Evolutionary conservation across 2,888 invertebrate genomes (phyloP), one percentile per base, ranked within the genome.

Genomic region (Conistra vaccinii): DNA sequence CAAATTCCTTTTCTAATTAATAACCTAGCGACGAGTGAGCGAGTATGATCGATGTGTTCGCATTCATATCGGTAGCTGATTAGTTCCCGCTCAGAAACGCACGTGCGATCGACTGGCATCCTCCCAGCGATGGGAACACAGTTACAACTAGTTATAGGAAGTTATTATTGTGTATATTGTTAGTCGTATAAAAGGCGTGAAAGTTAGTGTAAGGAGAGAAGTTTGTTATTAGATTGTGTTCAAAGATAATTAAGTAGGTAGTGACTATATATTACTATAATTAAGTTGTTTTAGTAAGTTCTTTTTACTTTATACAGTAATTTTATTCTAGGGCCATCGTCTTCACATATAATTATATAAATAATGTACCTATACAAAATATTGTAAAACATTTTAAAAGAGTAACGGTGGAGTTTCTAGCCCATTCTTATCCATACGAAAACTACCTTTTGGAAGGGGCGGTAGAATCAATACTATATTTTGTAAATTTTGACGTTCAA

Each of bases 41-140:
- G 76, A 86, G 42, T 58, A 45, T 86, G 84, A 85, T 84, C 71
- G 78, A 85, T 86, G 78, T 71, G 67, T 35, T n/a, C 62, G 35
- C 45, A 48, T 61, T 63, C 39, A 58, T 55, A 65, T 65, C 67
- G 42, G 39, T 39, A 53, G 48, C 35, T 53, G 39, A 76, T 53
- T 60, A 57, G 51, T 58, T 65, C n/a, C 32, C 63, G 61, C 42
- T 61, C 58, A 51, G 72, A 29, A 32, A 69, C 76, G 35, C 80
- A 69, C 58, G 80, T 76, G 71, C 42, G 7, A 12, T 0, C 35
- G 4, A 60, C 26, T 70, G 58, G 45, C 53, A 70, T 29, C 0
- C 12, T 75, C 68, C 63, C 84, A 61, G 35, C 20, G 39, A 17
- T 61, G 45, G 60, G 42, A 51, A 70, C 42, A 29, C 42, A 20